phyloP scores from a whole-genome alignment of 2,888 invertebrate species.

The Mythimna albipuncta region DNA sequence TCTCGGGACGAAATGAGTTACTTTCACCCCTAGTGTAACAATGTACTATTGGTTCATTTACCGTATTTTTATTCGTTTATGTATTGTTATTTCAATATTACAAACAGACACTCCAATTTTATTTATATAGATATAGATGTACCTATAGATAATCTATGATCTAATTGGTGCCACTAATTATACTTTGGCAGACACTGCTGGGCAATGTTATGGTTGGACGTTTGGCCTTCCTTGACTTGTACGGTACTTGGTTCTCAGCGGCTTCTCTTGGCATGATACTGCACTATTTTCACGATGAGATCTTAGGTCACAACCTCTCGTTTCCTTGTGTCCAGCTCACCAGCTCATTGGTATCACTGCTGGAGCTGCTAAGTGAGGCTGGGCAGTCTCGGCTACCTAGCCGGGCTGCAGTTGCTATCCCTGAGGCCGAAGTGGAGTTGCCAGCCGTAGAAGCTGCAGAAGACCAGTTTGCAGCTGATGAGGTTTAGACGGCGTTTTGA shows the following conservation, averaged over 20 bases:
- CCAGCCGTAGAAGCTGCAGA: slow-evolving; percentile 53
- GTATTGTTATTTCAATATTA: too few species aligned
- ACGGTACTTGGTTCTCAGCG: background rate
- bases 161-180: too few species aligned
- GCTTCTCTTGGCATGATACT: background rate
- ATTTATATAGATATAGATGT: too few species aligned
- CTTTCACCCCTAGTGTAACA: too few species aligned
- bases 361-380: slow-evolving; percentile 74
- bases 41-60: too few species aligned
- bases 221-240: background rate
- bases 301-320: background rate
- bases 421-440: slow-evolving; percentile 43
- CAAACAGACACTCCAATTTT: too few species aligned
- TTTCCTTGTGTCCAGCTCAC: slow-evolving; percentile 71
- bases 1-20: too few species aligned
- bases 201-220: background rate
- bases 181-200: background rate
- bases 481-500: slow-evolving; percentile 73
- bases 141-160: too few species aligned
- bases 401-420: slow-evolving; percentile 51
- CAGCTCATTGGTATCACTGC: slow-evolving; percentile 76
- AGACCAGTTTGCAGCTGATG: slow-evolving; percentile 76
- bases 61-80: too few species aligned
- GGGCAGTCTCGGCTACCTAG: slow-evolving; percentile 63
- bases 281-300: background rate